Evolutionary conservation across 2,113 vertebrate genomes (phyloP), one percentile per base, ranked within the genome.

Genomic region (Balaeniceps rex): DNA sequence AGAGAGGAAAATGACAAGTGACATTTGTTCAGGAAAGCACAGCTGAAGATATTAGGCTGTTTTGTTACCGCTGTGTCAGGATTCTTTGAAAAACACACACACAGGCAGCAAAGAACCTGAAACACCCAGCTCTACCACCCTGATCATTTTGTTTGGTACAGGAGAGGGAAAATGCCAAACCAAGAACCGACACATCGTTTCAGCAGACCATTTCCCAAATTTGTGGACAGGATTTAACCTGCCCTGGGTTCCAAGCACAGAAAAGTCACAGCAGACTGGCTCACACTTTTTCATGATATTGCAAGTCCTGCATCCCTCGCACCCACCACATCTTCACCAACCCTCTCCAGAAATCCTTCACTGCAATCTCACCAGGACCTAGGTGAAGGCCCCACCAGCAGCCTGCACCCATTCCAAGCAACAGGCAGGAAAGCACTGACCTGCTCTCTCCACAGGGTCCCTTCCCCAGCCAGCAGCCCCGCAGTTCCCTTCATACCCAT

Each of bases 321-420:
- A n/a, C 9, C 4, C 12, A 28, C 24, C 11, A 2, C 2, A 28
- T 3, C 33, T 78, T 47, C 64, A 70, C 46, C 46, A 87, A 17
- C 22, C 9, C 61, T 8, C 49, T 54, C 79, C 34, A 95, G 42
- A 55, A 77, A 83, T 28, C 66, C 49, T 51, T 21, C 33, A 11
- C 2, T 26, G 34, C 31, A 19, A 3, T 6, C 28, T 36, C 54
- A 18, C 1, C 3, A 34, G 25, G 2, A 38, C 24, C 18, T 3
- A 16, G 22, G n/a, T 3, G 3, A 66, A 65, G 33, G 40, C 16
- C 36, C 28, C 0, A 0, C 9, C 1, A 0, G 15, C 24, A 22
- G 63, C 34, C 68, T 88, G 51, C 25, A 24, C 25, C 42, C 9
- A 4, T 47, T 22, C 26, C 42, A 3, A 28, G 26, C 17, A 61